Percentiles rank a stretch among this genome's conserved stretches.
phyloP scores from a whole-genome alignment of 2,888 invertebrate genomes.

The Drosophila limbata region DNA sequence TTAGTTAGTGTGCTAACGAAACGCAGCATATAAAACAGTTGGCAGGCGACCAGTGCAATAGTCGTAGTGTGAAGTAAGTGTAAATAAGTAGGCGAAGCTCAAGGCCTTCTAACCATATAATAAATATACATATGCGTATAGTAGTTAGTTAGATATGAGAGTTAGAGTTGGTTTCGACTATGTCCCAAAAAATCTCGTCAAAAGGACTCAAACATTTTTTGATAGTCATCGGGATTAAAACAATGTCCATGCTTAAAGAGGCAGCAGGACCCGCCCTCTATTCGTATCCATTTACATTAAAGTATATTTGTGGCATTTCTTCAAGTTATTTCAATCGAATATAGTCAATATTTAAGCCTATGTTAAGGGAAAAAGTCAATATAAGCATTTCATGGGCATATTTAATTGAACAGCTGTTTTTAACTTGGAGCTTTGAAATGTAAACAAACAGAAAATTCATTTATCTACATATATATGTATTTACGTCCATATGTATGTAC shows the following conservation, averaged over 20 bases:
- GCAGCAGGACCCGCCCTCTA: not conserved
- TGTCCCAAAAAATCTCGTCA: not conserved
- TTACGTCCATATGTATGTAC: no score
- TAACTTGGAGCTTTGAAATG: not conserved
- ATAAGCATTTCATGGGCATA: not conserved
- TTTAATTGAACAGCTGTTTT: conserved; percentile 4
- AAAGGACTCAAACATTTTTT: not conserved
- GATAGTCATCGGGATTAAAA: no score
- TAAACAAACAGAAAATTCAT: not conserved
- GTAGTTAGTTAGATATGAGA: conserved; percentile 1
- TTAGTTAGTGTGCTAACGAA: conserved; percentile 19
- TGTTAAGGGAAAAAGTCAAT: not conserved
- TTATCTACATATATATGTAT: not conserved
- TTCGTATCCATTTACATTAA: conserved; percentile 24
- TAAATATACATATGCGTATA: conserved; percentile 25
- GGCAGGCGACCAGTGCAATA: conserved; percentile 38
- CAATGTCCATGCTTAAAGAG: no score
- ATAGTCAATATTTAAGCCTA: not conserved
- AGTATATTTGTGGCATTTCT: not conserved
- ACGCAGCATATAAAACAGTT: conserved; percentile 28
- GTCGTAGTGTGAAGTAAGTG: conserved; percentile 50
- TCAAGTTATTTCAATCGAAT: not conserved
- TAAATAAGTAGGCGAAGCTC: conserved; percentile 44
- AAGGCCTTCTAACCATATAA: conserved; percentile 37
- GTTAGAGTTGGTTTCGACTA: not conserved